Evolutionary conservation across 2,113 vertebrate species (phyloP).

Genomic region (Vulpes vulpes): DNA sequence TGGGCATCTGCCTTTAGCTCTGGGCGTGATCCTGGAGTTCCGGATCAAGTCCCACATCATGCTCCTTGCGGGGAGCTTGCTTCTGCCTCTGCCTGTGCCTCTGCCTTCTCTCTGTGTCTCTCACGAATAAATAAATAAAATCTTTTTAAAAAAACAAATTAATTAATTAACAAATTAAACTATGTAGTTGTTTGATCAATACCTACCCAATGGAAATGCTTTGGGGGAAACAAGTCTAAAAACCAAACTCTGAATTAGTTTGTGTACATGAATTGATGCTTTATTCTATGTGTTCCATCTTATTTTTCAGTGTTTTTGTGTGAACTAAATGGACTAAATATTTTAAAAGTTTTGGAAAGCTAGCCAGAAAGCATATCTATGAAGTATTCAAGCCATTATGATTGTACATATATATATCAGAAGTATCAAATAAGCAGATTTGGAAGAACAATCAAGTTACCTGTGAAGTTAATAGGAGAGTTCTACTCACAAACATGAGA

Average conservation of each 20-base stretch:
- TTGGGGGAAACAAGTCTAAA: background rate
- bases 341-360: background rate
- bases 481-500: background rate
- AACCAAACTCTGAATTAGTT: background rate
- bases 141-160: too few species aligned
- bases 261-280: background rate
- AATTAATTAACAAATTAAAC: slow-evolving; percentile 1
- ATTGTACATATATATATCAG: background rate
- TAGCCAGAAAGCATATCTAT: background rate
- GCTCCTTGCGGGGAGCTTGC: too few species aligned
- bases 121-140: too few species aligned
- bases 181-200: background rate
- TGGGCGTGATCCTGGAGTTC: too few species aligned
- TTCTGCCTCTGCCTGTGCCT: too few species aligned
- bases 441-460: background rate
- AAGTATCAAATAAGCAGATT: background rate
- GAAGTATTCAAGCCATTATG: background rate
- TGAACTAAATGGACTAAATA: background rate
- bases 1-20: too few species aligned
- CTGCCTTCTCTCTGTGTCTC: too few species aligned
- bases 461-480: background rate
- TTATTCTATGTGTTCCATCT: background rate
- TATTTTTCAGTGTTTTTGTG: background rate
- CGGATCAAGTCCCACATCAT: too few species aligned
- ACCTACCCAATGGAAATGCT: background rate